phyloP scores from a whole-genome alignment of 2,113 vertebrate species.

The Elephas maximus region DNA sequence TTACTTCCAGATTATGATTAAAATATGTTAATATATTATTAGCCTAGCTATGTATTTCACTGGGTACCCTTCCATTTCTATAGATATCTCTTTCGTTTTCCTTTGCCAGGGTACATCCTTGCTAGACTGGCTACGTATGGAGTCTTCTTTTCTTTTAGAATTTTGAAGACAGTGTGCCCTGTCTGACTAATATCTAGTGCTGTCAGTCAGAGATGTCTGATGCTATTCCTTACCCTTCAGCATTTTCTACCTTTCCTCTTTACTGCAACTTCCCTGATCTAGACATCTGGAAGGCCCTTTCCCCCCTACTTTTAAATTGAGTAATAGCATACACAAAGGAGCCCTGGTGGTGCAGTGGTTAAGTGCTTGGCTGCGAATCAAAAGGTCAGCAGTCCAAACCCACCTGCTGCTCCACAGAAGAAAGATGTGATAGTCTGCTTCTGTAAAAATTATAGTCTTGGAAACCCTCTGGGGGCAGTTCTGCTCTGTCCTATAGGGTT shows the following conservation, averaged over 20 bases:
- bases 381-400: not conserved
- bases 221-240: not conserved
- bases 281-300: not conserved
- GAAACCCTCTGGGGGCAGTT: not conserved
- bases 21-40: not conserved
- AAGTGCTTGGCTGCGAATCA: not conserved
- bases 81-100: not conserved
- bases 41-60: not conserved
- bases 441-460: not conserved
- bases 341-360: not conserved
- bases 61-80: not conserved
- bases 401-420: not conserved
- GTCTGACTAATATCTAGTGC: not conserved
- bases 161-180: not conserved
- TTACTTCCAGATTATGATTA: slow-evolving; percentile 12
- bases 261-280: not conserved
- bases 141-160: slow-evolving; percentile 29
- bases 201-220: not conserved
- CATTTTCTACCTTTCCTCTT: slow-evolving; percentile 26
- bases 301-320: not conserved
- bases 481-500: too few relatives aligned
- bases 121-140: not conserved
- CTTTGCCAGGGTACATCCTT: not conserved
- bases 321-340: not conserved
- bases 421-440: not conserved